Base-by-base conservation (phyloP, 2,797 vertebrate species). In the Eulemur coronatus region DNA sequence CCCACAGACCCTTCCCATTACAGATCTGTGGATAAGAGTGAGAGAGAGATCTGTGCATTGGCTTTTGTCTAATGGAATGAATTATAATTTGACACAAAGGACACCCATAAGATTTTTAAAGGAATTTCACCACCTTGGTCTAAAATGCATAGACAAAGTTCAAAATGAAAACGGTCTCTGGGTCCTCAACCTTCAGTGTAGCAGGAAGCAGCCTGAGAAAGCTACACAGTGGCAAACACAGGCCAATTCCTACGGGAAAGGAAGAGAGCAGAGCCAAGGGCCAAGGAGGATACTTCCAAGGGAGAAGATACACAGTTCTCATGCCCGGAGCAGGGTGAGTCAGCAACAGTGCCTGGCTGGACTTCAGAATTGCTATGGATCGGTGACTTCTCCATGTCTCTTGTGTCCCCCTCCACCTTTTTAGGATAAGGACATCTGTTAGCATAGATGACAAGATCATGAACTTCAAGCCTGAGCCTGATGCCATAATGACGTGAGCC, bases 391-490 rank as follows among this genome's bases (percentile, higher is more conserved):
- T 5, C 2, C 5, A 7, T 38, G 30, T 0, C 28, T 24, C 14
- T 41, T 0, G 12, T 4, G 8, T 20, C 57, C 33, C 33, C 35
- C 14, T 5, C 59, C 35, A 52, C 18, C 63, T 26, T 9, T 38
- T 22, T 18, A 33, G 30, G 67, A 24, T 46, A 12, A 26, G n/a
- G 35, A 20, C 1, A 7, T 22, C 41, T 35, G 65, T 17, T 11
- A 17, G 22, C 0, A 1, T 2, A 15, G 28, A 26, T 0, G 20
- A 46, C 6, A 2, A 86, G 57, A 9, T 4, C 13, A 3, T 2
- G 15, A 6, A 50, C 67, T 9, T 81, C 13, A 28, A 30, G 33
- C 24, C n/a, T 18, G 67, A 73, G 70, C 15, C 4, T 0, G 30
- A 26, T 2, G 15, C 65, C 18, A 1, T 0, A 1, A 57, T 1